Base-by-base conservation (phyloP, 2,113 vertebrate genomes). In the Calyptomena viridis region DNA sequence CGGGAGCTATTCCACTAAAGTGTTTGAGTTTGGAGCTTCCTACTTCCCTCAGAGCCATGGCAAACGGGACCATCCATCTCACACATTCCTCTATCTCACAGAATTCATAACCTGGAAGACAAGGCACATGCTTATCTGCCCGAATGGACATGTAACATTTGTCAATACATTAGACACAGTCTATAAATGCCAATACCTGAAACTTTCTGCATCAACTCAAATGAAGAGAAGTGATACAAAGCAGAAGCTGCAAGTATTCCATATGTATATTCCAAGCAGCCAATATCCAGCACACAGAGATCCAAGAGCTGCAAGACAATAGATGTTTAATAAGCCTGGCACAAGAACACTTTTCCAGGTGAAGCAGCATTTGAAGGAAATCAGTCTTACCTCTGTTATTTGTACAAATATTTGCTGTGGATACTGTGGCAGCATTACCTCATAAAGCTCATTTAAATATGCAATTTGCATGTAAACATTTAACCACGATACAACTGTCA, bases 381-480 rank as follows among this genome's bases (percentile, higher is more conserved):
- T 46, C 24, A 62, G n/a, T 37, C 94, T 90, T 87, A 99, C 99
- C 98, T 99, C 98, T 71, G 98, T 97, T 22, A 99, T 99, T 95
- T 99, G 99, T n/a, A 98, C 95, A 93, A 99, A 99, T 75, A 98
- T 98, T 15, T 98, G 80, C 96, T 99, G 99, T 8, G 99, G 99
- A 87, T 99, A 99, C 94, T 98, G 99, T 24, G 99, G 98, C 75
- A 99, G 88, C 58, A 99, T 98, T 83, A 99, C 97, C 89, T 85
- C 98, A 84, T 27, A 96, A 55, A 97, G 39, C 24, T 98, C 96
- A 72, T 98, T 98, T 88, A 99, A 98, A 94, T 99, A 99, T 1
- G 99, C 99, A 89, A 99, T 98, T 97, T 99, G 99, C 98, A 99
- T 98, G 98, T 99, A 99, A 69, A 99, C 98, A n/a, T 99, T 99